These are phyloP conservation scores for Cyprinella venusta DNA, from an alignment of 2,797 vertebrate species.

Conservation along the genomic window DNA sequence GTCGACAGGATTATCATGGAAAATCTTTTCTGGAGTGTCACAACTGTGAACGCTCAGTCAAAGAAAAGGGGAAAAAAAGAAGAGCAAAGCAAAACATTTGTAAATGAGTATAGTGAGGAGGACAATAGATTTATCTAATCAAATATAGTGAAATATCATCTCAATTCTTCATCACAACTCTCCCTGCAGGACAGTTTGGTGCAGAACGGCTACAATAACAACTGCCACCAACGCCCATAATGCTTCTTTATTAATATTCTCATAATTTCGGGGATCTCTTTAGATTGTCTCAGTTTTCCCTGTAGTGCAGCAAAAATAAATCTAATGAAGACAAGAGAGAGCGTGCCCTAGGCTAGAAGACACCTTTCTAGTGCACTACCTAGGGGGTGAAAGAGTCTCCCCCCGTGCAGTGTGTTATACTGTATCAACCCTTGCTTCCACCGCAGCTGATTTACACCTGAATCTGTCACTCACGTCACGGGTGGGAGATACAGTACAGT, in stretches of 20 bases:
- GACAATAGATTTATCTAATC: slow-evolving; percentile 77
- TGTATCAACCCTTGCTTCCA: slow-evolving; percentile 76
- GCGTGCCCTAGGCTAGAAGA: slow-evolving; percentile 71
- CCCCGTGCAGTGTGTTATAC: slow-evolving; percentile 74
- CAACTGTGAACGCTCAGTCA: slow-evolving; percentile 79
- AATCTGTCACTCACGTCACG: slow-evolving; percentile 79
- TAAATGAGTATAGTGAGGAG: slow-evolving; percentile 75
- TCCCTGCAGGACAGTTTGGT: slow-evolving; percentile 69
- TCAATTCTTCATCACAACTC: slow-evolving; percentile 77
- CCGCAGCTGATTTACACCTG: slow-evolving; percentile 80
- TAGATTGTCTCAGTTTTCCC: slow-evolving; percentile 84
- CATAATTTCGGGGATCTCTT: slow-evolving; percentile 70
- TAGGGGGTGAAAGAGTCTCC: slow-evolving; percentile 71
- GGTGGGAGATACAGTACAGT: slow-evolving; percentile 79
- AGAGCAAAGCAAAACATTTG: slow-evolving; percentile 74
- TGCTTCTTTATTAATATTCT: slow-evolving; percentile 13
- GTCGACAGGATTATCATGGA: slow-evolving; percentile 81
- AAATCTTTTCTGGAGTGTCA: slow-evolving; percentile 82
- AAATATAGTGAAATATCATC: slow-evolving; percentile 78
- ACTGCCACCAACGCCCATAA: slow-evolving; percentile 73
- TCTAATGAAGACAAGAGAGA: slow-evolving; percentile 75
- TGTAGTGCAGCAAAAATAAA: slow-evolving; percentile 80
- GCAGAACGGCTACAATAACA: slow-evolving; percentile 68
- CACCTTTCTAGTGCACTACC: slow-evolving; percentile 79
- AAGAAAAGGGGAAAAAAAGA: slow-evolving; percentile 74